Conservation (phyloP, 2,113 vertebrate species). For the human region DNA sequence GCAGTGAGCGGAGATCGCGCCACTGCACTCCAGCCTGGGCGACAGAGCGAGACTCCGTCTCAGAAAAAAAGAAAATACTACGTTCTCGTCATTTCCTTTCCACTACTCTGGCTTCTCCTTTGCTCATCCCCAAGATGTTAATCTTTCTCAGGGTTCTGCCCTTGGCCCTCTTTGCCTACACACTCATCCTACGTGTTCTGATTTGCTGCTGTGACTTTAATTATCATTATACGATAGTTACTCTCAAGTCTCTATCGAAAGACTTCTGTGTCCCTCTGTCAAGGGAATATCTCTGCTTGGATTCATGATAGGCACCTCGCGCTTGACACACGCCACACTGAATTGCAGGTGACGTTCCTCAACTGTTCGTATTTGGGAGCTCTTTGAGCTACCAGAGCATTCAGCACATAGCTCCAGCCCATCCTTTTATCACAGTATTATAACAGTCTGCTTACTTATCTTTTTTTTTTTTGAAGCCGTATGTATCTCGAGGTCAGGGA, state of each 20-base stretch:
- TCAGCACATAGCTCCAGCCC: background rate
- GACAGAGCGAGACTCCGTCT: no score
- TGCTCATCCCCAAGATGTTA: background rate
- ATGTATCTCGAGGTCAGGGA: background rate
- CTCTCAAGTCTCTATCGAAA: background rate
- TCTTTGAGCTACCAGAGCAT: background rate
- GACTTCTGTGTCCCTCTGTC: background rate
- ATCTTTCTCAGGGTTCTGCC: background rate
- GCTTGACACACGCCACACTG: background rate
- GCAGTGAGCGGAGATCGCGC: no score
- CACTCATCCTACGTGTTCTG: background rate
- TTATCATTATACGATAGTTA: background rate
- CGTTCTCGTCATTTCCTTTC: background rate
- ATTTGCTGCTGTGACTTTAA: background rate
- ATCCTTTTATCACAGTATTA: background rate
- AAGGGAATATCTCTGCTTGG: background rate
- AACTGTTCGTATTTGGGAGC: background rate
- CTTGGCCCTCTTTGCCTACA: background rate
- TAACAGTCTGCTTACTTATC: background rate
- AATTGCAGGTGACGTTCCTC: background rate
- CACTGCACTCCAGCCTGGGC: no score
- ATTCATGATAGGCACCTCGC: background rate
- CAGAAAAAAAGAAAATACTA: background rate
- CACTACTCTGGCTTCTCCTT: background rate
- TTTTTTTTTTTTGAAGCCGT: background rate